Evolutionary conservation across 1,140 invertebrate species (phyloP), one percentile per base, ranked within the genome.

Genomic region (Magallana ariakensis): DNA sequence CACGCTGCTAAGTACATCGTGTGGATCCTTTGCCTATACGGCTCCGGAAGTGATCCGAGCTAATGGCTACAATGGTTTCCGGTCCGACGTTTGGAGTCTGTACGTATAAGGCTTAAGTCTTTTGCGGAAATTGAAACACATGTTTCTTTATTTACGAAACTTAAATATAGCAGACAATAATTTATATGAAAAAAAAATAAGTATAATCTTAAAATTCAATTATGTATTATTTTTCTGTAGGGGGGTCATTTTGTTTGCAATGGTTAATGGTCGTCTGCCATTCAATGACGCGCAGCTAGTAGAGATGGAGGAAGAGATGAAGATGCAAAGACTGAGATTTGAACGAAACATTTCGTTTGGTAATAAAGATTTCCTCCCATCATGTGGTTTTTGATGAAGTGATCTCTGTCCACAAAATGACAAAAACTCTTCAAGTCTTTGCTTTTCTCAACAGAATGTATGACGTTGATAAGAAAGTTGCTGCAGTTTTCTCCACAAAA

Each of bases 21-120:
- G 98, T 95, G 98, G 98, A 1, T 98, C 97, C 11, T 98, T 98
- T 55, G 98, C 98, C n/a, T 99, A 99, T 94, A 98, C 98, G 62
- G 98, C 98, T 53, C 98, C 98, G 15, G 98, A 99, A 96, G 97
- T 99, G 62, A 98, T 99, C 94, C 97, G 98, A 95, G 98, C 98
- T 81, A 98, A 98, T 93, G 96, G 97, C 91, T 99, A 99, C 92
- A 98, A 98, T 90, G 98, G 98, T 6, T 97, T 97, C 58, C 97
- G 98, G 95, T 98, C 98, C 87, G 98, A 99, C 95, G 97, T 99
- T 94, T 99, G 98, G 98, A 92, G 91, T 81, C 53, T 92, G 91
- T 92, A 88, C 90, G 91, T 92, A 26, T n/a, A 13, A 46, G 2
- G 2, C 33, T 46, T 46, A 33, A 33, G 33, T 46, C 33, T 46